Evolutionary conservation across 2,113 vertebrate genomes (phyloP), one percentile per base, ranked within the genome.

Genomic region (Sebastes fasciatus): DNA sequence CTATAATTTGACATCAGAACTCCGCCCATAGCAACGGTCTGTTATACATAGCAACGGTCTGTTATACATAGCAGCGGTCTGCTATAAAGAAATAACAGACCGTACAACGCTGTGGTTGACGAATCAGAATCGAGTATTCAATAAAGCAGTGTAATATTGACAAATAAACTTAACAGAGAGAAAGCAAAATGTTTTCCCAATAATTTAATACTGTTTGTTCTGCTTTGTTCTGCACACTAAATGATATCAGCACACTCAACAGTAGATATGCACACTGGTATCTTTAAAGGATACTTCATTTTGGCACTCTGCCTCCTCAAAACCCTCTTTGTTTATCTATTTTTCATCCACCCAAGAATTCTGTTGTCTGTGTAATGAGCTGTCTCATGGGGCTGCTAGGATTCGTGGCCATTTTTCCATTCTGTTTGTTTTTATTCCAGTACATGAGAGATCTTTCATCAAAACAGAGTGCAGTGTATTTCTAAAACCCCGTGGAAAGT

Each of bases 401-500:
- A 46, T 16, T 8, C 0, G 34, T 34, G 34, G 34, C 34, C 34
- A 34, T 34, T 3, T 55, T 42, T 55, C 42, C 5, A 19, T 1
- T 77, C 17, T 40, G 0, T 21, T 16, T 72, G 0, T 77, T 2
- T 49, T 81, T 40, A 19, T 2, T 52, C 12, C 3, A 16, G 34
- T 26, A 45, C 6, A 11, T 63, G 4, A 60, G 4, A 60, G 23
- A 19, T 72, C 14, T 62, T 57, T 78, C 26, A 78, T 67, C 5
- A 55, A 80, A 68, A 48, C 7, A 57, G 4, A 60, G 13, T 8
- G 7, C 5, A 9, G 42, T 43, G 48, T 74, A 23, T 71, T 73
- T 71, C 74, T 21, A 3, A 73, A 83, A 72, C 72, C 52, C 16
- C 5, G 17, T n/a, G 45, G 40, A 62, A 80, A 70, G 52, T 52